A percentile compares a stretch with the other conserved stretches of the same genome.
These are phyloP conservation scores for Microhierax caerulescens DNA, from an alignment of 2,797 vertebrate species.

Conservation along the genomic window DNA sequence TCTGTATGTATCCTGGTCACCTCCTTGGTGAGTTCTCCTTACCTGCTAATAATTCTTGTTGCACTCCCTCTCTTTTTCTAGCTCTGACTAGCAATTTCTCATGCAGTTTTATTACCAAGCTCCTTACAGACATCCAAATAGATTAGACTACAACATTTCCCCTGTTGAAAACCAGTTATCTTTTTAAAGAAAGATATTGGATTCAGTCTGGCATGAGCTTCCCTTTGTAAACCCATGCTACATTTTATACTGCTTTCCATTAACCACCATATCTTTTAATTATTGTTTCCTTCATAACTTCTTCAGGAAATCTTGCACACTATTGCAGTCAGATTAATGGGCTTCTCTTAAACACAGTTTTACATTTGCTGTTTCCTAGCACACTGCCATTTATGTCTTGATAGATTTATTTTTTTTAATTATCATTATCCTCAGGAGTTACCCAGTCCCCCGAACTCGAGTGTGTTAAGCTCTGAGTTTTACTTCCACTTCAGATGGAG, in stretches of 20 bases:
- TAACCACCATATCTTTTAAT: constrained; percentile 32
- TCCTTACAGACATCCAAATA: not conserved
- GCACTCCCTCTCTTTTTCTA: not conserved
- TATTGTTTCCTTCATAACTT: constrained; percentile 20
- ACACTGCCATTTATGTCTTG: constrained; percentile 9
- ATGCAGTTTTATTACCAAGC: not conserved
- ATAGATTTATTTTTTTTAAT: constrained; percentile 33
- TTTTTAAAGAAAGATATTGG: not conserved
- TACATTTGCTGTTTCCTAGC: constrained; percentile 2
- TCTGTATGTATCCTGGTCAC: not conserved
- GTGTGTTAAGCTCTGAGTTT: not conserved
- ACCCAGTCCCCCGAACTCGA: not conserved
- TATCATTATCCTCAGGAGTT: constrained; percentile 29
- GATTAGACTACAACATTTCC: not conserved
- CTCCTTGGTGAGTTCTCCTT: not conserved
- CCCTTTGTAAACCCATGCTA: not conserved
- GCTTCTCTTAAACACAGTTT: constrained; percentile 5
- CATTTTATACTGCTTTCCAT: not conserved
- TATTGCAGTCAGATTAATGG: not conserved
- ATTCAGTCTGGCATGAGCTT: not conserved
- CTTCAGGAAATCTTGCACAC: not conserved
- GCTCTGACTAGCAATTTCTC: not conserved
- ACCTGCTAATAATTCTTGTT: not conserved
- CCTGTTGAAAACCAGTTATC: not conserved
- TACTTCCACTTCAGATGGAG: not conserved